These are phyloP conservation scores for Syngnathus rostellatus DNA, from an alignment of 2,797 vertebrate genomes.

Conservation along the genomic window DNA sequence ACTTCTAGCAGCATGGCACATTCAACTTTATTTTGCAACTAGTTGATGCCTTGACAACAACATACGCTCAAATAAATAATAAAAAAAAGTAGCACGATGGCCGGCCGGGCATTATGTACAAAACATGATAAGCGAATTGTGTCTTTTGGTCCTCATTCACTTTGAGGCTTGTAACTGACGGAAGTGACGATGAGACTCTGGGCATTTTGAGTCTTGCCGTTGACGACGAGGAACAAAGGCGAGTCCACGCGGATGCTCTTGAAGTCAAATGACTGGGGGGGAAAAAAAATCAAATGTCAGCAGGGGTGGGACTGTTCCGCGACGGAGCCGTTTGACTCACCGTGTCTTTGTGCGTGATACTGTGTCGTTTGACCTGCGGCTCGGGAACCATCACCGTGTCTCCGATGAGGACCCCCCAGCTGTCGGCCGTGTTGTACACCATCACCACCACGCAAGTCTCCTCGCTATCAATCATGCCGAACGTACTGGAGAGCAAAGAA, in stretches of 20 bases:
- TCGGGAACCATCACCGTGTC: conserved; percentile 86
- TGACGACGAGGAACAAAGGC: conserved; percentile 81
- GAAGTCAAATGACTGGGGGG: conserved; percentile 74
- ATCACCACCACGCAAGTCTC: conserved; percentile 80
- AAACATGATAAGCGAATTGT: neutral
- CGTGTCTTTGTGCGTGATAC: conserved; percentile 77
- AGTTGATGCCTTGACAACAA: neutral
- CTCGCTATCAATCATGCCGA: conserved; percentile 79
- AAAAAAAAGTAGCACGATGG: neutral
- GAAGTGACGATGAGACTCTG: conserved; percentile 78
- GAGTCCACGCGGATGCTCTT: conserved; percentile 83
- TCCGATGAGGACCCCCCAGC: conserved; percentile 87
- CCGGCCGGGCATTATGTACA: neutral
- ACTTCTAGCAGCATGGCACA: neutral
- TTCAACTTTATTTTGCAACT: neutral
- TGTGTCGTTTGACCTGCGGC: conserved; percentile 77
- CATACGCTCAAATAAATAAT: neutral
- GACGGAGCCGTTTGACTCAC: conserved; percentile 47
- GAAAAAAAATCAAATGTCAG: neutral
- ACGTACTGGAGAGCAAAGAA: conserved; percentile 65
- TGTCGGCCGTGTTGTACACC: conserved; percentile 86
- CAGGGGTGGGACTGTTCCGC: too few relatives aligned
- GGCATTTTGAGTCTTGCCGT: conserved; percentile 77
- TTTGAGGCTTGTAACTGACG: conserved; percentile 77
- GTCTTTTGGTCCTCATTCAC: conserved; percentile 62